Evolutionary conservation across 2,888 invertebrate genomes (phyloP), one percentile per base, ranked within the genome.

Genomic region (Microchrysa polita): DNA sequence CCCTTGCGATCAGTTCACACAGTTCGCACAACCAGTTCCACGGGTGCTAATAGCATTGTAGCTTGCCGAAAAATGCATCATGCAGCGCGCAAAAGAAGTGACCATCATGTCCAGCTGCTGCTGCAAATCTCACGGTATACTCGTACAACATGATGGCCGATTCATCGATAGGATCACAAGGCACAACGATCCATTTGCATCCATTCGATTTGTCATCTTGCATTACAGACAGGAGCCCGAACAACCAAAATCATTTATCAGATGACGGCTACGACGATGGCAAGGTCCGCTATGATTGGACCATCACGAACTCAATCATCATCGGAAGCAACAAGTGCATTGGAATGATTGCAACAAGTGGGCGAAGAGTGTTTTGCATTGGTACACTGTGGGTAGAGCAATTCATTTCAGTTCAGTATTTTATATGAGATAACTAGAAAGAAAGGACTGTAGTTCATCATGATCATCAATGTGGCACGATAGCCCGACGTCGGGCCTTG

Each of bases 291-390:
- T 42, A 16, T 73, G 75, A 75, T 75, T 75, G 75, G 75, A 48
- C 73, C 75, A 73, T 75, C 75, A 75, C 75, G 73, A 75, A 71
- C 73, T 69, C 75, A 73, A 75, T 73, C 75, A 69, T 73, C 75
- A 57, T 75, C 75, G 55, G 75, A 75, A 73, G 75, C 73, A 73
- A 61, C 69, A 67, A 69, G 69, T 69, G 69, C 57, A 57, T 40
- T 69, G 57, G n/a, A 53, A 67, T 53, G 20, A 48, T 34, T 23
- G 27, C 59, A 27, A 27, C 27, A 7, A 34, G 27, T 34, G 27
- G 27, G 27, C 27, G 2, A 34, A 2, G 27, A 34, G 27, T 34
- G 7, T 34, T n/a, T 34, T 34, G 27, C 27, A 34, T 34, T 34
- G 27, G 27, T 34, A 34, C 27, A 34, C 4, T 34, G 27, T 7